These are phyloP conservation scores for Chlorodrepanis virens DNA, from an alignment of 2,113 vertebrate genomes.

Conservation along the genomic window DNA sequence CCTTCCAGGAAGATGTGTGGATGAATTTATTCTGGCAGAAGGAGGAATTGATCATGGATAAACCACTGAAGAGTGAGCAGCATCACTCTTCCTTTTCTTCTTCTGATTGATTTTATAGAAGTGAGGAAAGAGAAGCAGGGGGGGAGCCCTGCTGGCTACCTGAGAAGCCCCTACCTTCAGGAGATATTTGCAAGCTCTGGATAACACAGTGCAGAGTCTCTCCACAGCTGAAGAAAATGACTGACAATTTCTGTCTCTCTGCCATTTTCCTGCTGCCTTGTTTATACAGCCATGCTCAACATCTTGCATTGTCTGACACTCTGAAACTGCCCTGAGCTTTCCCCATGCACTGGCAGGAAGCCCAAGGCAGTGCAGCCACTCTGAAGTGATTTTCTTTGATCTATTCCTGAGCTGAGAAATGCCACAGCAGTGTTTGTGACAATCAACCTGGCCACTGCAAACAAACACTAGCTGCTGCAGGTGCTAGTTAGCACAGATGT, in stretches of 20 bases:
- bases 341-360: not conserved
- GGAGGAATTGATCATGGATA: not conserved
- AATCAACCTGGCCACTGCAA: not conserved
- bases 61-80: not conserved
- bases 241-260: not conserved
- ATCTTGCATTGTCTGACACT: not conserved
- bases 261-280: not conserved
- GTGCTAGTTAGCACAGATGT: not conserved
- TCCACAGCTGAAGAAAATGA: not conserved
- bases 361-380: fast-evolving
- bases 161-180: not conserved
- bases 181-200: not conserved
- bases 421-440: not conserved
- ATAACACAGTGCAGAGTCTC: not conserved
- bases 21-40: not conserved
- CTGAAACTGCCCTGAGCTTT: not conserved
- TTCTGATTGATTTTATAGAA: not conserved
- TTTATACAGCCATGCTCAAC: not conserved
- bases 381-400: not conserved
- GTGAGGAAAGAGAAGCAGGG: fast-evolving
- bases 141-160: not conserved
- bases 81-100: not conserved
- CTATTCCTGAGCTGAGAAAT: not conserved
- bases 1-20: not conserved
- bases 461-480: not conserved